phyloP scores from a whole-genome alignment of 2,888 invertebrate genomes.

The Hirudinaria manillensis region DNA sequence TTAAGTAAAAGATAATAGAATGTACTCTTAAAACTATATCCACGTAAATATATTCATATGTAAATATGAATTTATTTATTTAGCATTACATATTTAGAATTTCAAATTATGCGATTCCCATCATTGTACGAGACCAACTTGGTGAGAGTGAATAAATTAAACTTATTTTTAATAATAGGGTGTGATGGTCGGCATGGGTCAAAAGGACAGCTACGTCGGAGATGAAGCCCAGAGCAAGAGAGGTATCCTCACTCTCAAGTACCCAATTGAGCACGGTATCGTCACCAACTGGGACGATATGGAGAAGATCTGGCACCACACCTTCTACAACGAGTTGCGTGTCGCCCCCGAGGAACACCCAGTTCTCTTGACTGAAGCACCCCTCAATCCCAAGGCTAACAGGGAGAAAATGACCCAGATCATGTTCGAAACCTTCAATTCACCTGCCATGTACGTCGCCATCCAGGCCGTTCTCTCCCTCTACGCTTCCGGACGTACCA shows the following conservation, averaged over 20 bases:
- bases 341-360: too few relatives aligned
- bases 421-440: constrained; percentile 41
- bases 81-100: too few relatives aligned
- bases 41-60: too few relatives aligned
- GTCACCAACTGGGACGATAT: constrained; percentile 56
- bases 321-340: too few relatives aligned
- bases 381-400: constrained; percentile 89
- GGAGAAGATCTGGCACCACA: constrained; percentile 88
- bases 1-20: too few relatives aligned
- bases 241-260: constrained; percentile 48
- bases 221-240: constrained; percentile 49
- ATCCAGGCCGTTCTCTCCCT: constrained; percentile 46
- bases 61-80: too few relatives aligned
- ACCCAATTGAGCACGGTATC: constrained; percentile 48
- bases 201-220: constrained; percentile 48
- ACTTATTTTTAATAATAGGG: constrained; percentile 22
- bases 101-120: too few relatives aligned
- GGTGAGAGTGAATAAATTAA: background rate
- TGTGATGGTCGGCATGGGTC: constrained; percentile 44
- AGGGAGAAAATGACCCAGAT: constrained; percentile 76
- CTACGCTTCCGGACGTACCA: constrained; percentile 65
- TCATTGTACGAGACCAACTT: too few relatives aligned
- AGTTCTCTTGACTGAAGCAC: too few relatives aligned
- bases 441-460: too few relatives aligned
- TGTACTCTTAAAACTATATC: background rate